Evolutionary conservation across 2,888 invertebrate species (phyloP), one percentile per base, ranked within the genome.

Genomic region (Neelides folsomi): DNA sequence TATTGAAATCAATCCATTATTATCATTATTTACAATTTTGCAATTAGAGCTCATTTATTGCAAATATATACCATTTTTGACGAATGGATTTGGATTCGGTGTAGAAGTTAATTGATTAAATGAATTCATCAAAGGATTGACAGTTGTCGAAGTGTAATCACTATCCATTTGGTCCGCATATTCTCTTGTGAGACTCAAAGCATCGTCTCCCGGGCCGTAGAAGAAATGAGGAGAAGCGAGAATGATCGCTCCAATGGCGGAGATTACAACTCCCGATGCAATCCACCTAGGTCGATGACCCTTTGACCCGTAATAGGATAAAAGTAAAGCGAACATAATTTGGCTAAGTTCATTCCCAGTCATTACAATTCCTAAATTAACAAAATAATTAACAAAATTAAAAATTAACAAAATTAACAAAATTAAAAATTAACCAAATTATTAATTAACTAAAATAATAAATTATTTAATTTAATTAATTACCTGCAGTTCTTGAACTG

Each of bases 331-430:
- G 34, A 80, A 77, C 59, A 82, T 72, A 52, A 82, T 72, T 67
- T 80, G 80, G 64, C 81, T 82, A 57, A 83, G 78, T 67, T 83
- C 83, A 68, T 83, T 83, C 34, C 83, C 83, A 54, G 82, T 79
- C 44, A 80, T 77, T 60, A 82, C 81, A 59, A 83, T 73, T 54
- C 82, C 79, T 78, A n/a, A n/a, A n/a, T n/a, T n/a, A n/a, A n/a
- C n/a, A n/a, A n/a, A n/a, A n/a, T n/a, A n/a, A n/a, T n/a, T n/a
- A n/a, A n/a, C n/a, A n/a, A n/a, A n/a, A n/a, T n/a, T n/a, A n/a
- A n/a, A n/a, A n/a, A n/a, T n/a, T n/a, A n/a, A n/a, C n/a, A n/a
- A n/a, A n/a, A n/a, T n/a, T n/a, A n/a, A n/a, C n/a, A n/a, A n/a
- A n/a, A n/a, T n/a, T n/a, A n/a, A n/a, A n/a, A n/a, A n/a, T n/a